Evolutionary conservation across 2,113 vertebrate genomes (phyloP).

Genomic region (Herpailurus yagouaroundi): DNA sequence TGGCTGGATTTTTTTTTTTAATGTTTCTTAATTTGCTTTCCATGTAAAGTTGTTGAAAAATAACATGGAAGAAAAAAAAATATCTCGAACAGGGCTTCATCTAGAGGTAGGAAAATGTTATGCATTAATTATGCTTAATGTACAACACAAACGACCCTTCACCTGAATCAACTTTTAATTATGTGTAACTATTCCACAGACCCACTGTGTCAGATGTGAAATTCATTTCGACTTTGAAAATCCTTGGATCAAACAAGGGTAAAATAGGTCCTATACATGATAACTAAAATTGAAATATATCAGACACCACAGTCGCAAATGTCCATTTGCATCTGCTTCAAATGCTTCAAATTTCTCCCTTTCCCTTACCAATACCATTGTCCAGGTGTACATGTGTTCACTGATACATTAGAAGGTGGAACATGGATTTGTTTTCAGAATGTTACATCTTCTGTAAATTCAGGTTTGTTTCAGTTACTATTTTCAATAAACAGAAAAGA

Average conservation of each 20-base stretch:
- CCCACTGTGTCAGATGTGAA: conserved; percentile 27
- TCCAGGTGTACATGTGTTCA: neutral
- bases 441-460: neutral
- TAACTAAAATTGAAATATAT: conserved; percentile 48
- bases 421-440: neutral
- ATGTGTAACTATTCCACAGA: conserved; percentile 48
- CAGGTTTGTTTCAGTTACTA: neutral
- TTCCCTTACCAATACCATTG: neutral
- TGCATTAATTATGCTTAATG: conserved; percentile 53
- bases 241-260: conserved; percentile 34
- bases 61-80: conserved; percentile 55
- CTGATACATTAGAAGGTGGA: neutral
- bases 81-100: conserved; percentile 42
- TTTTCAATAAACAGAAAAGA: conserved; percentile 33
- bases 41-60: conserved; percentile 55
- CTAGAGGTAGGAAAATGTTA: conserved; percentile 59
- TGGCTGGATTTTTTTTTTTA: neutral
- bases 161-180: conserved; percentile 54
- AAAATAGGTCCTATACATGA: conserved; percentile 24
- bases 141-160: conserved; percentile 45
- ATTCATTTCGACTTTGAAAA: conserved; percentile 50
- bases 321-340: conserved; percentile 6
- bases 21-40: conserved; percentile 45
- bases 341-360: conserved; percentile 44
- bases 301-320: neutral